Conservation (phyloP, 1,140 invertebrate genomes). For the Epicauta chinensis region DNA sequence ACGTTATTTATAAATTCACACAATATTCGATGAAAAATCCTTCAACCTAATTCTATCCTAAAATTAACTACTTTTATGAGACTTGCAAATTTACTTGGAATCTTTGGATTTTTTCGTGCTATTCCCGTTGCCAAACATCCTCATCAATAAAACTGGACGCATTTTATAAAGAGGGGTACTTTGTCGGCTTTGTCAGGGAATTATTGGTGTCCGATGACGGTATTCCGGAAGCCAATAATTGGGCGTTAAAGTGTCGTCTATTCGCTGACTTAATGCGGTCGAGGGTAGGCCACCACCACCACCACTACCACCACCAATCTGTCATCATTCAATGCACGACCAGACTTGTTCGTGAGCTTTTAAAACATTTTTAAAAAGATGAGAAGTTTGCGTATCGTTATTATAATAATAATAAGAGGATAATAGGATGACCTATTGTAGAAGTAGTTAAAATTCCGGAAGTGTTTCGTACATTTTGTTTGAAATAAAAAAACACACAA, state of each 20-base stretch:
- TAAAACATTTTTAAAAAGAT: constrained; percentile 4
- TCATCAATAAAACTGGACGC: not conserved
- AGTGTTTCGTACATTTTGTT: constrained; percentile 34
- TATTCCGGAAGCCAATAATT: no score
- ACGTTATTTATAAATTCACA: no score
- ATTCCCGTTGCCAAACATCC: no score
- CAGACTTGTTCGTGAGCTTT: constrained; percentile 9
- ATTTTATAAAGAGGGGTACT: not conserved
- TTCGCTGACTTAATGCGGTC: not conserved
- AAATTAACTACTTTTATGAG: no score
- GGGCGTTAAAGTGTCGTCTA: constrained; percentile 1
- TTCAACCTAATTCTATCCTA: no score
- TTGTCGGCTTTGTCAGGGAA: not conserved
- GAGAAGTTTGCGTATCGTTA: constrained; percentile 14
- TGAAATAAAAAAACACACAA: constrained; percentile 40
- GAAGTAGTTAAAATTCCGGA: constrained; percentile 34
- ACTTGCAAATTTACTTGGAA: no score
- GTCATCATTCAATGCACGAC: constrained; percentile 31
- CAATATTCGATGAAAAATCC: no score
- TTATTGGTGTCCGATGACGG: no score
- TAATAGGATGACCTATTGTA: constrained; percentile 33
- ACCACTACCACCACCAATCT: constrained; percentile 13
- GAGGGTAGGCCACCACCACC: not conserved
- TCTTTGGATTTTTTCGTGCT: no score
- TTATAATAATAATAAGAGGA: constrained; percentile 22